phyloP scores from a whole-genome alignment of 1,140 invertebrate species.

The Diploscapter pachys region DNA sequence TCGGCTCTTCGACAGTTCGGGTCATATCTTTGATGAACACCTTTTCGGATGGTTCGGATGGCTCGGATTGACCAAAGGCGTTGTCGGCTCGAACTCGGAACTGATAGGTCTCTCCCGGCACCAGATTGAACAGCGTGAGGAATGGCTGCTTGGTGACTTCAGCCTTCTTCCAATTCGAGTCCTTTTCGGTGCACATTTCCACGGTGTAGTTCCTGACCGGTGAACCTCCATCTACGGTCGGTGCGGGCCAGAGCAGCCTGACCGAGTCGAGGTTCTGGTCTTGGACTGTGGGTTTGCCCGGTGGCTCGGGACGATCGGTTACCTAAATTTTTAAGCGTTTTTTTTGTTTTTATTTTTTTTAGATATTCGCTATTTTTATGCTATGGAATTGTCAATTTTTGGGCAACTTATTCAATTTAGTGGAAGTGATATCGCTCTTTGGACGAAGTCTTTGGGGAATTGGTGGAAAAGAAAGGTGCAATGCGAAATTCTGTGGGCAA shows the following conservation, averaged over 20 bases:
- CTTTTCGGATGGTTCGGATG: slow-evolving; percentile 67
- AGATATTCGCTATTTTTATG: not conserved
- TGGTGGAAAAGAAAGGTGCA: no score
- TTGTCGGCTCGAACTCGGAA: slow-evolving; percentile 93
- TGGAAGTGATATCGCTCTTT: no score
- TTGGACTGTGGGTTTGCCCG: slow-evolving; percentile 36
- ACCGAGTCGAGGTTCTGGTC: slow-evolving; percentile 40
- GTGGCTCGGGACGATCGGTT: slow-evolving; percentile 35
- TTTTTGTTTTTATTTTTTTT: not conserved
- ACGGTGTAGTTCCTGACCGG: slow-evolving; percentile 34
- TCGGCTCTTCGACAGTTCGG: slow-evolving; percentile 24
- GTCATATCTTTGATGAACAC: slow-evolving; percentile 29
- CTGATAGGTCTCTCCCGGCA: slow-evolving; percentile 84
- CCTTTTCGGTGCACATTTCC: slow-evolving; percentile 34
- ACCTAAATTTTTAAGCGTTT: slow-evolving; percentile 17
- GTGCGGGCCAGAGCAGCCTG: slow-evolving; percentile 28
- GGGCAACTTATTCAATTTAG: no score
- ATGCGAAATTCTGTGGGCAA: no score
- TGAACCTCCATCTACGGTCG: slow-evolving; percentile 34
- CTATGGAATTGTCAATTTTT: no score
- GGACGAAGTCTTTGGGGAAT: no score
- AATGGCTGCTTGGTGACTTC: slow-evolving; percentile 39
- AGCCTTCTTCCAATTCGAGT: slow-evolving; percentile 31
- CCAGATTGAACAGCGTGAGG: slow-evolving; percentile 64
- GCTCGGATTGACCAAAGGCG: slow-evolving; percentile 75